Evolutionary conservation across 2,797 vertebrate genomes (phyloP).

Genomic region (Muraenolepis orangiensis): DNA sequence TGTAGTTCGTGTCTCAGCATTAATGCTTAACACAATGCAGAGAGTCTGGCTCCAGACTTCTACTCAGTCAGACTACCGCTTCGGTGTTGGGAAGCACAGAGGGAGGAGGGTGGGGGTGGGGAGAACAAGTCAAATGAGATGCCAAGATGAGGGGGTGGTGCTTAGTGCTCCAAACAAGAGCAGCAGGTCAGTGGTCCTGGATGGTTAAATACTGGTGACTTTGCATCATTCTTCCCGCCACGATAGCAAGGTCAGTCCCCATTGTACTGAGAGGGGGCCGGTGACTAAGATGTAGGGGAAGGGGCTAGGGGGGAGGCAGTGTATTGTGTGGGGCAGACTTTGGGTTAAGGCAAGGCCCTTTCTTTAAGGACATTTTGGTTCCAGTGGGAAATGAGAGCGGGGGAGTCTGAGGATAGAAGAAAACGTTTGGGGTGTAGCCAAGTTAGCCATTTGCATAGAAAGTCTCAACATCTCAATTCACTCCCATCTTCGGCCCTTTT

Average conservation of each 20-base stretch:
- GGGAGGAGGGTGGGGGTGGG: not conserved
- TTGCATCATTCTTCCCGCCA: constrained; percentile 35
- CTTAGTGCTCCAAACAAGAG: constrained; percentile 39
- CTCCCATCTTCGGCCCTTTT: not conserved
- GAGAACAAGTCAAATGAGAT: constrained; percentile 38
- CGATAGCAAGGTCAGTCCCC: constrained; percentile 27
- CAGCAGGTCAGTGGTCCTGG: constrained; percentile 51
- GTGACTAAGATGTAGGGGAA: constrained; percentile 28
- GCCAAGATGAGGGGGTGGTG: constrained; percentile 31
- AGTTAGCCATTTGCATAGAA: not conserved
- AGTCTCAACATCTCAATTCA: not conserved
- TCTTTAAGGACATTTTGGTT: not conserved
- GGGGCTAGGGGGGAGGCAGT: constrained; percentile 28
- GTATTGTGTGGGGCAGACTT: not conserved
- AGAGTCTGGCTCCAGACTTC: constrained; percentile 13
- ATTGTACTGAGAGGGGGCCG: constrained; percentile 32
- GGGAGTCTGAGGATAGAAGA: not conserved
- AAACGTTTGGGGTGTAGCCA: not conserved
- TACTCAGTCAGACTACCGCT: not conserved
- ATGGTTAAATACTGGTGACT: constrained; percentile 47
- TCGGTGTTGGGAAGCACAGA: not conserved
- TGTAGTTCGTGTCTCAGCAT: constrained; percentile 19
- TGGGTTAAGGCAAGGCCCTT: not conserved
- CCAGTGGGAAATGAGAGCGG: not conserved
- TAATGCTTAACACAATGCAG: constrained; percentile 25